A percentile compares a stretch with the other conserved stretches of the same genome.
Conservation (phyloP, 2,888 invertebrate genomes). For the Microctonus hyperodae region DNA sequence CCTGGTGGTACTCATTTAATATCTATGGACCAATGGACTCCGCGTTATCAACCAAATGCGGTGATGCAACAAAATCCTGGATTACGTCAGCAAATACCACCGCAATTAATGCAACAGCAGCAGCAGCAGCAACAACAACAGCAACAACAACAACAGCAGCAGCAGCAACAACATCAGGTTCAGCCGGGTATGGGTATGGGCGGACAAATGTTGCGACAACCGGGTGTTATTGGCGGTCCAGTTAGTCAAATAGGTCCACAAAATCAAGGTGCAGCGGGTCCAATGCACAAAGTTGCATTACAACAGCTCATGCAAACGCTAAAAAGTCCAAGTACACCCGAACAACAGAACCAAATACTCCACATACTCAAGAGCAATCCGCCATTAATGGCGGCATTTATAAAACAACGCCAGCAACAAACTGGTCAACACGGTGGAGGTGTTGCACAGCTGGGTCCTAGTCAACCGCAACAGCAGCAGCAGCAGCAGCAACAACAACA, state of each 20-base stretch:
- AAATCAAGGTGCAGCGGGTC: slow-evolving; percentile 62
- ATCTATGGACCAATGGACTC: slow-evolving; percentile 64
- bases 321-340: slow-evolving; percentile 86
- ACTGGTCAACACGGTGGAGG: slow-evolving; percentile 56
- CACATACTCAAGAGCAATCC: slow-evolving; percentile 93
- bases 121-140: slow-evolving; percentile 64
- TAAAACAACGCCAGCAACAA: slow-evolving; percentile 77
- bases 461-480: slow-evolving; percentile 60
- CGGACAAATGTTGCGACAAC: slow-evolving; percentile 58
- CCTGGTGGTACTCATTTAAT: slow-evolving; percentile 61
- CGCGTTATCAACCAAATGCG: slow-evolving; percentile 59
- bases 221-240: slow-evolving; percentile 57
- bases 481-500: slow-evolving; percentile 58
- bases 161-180: slow-evolving; percentile 62
- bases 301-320: slow-evolving; percentile 86
- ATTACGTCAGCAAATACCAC: slow-evolving; percentile 59
- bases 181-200: slow-evolving; percentile 56
- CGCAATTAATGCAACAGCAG: slow-evolving; percentile 62
- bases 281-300: slow-evolving; percentile 72
- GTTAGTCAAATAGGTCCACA: slow-evolving; percentile 64
- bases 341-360: slow-evolving; percentile 90
- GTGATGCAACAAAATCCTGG: slow-evolving; percentile 62
- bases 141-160: slow-evolving; percentile 58
- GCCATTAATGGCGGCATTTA: slow-evolving; percentile 93
- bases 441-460: slow-evolving; percentile 55